Evolutionary conservation across 2,888 invertebrate species (phyloP), one percentile per base, ranked within the genome.

Genomic region (Orchesellides sinensis): DNA sequence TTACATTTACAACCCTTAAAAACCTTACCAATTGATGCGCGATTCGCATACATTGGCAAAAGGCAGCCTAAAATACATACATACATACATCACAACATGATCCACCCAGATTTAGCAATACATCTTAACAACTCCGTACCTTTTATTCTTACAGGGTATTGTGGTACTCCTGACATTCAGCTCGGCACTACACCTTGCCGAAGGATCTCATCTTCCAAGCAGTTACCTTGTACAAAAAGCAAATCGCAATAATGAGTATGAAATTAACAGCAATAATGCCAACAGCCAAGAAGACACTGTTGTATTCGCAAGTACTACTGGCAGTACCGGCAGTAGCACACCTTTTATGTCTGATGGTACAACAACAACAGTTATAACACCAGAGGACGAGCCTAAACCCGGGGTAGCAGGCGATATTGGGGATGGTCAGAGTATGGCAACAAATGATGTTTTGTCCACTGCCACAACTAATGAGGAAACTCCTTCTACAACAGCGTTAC

Each of bases 161-260:
- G 69, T 78, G 40, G 29, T 69, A 32, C 40, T 61, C 70, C 29
- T 80, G 19, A 47, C 63, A 45, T 56, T 83, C 19, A 79, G 49
- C 47, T 63, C 29, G 27, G 40, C 73, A 35, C 5, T 78, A 17
- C 66, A 61, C 29, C 49, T 63, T 8, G 35, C 68, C 21, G 25
- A 56, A 52, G 83, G 83, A 83, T 83, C 83, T 83, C 83, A 83
- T 63, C 80, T 83, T 25, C 83, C 83, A 61, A 32, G 61, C 27
- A 78, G 74, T 74, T 83, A 83, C 80, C 54, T 83, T 70, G 77
- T 80, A 80, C 80, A 80, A 72, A 80, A 66, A 73, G 25, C 56
- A 66, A 80, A 80, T 80, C 72, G 80, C 80, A 80, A 80, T 73
- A 79, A 69, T 54, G 32, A 52, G n/a, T 21, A 69, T 47, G 45